Conservation (phyloP, 2,113 vertebrate species). For the Rhipidura dahli region DNA sequence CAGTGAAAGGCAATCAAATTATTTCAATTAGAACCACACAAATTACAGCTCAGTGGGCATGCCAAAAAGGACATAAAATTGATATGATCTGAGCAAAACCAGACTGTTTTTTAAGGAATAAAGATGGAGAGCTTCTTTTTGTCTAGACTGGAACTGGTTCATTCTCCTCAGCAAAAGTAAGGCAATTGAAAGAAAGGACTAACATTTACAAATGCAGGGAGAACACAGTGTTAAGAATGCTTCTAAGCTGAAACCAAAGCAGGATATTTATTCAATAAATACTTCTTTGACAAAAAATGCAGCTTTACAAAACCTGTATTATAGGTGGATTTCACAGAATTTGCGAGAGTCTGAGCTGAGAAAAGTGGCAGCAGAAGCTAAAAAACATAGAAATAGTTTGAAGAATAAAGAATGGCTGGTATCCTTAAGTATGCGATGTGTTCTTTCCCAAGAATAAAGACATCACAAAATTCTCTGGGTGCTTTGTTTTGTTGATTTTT, state of each 20-base stretch:
- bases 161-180: neutral
- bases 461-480: neutral
- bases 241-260: neutral
- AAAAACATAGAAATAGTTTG: neutral
- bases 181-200: neutral
- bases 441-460: neutral
- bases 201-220: neutral
- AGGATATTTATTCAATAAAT: neutral
- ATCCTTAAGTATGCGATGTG: neutral
- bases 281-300: neutral
- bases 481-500: neutral
- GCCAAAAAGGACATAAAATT: neutral
- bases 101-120: neutral
- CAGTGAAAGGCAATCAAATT: neutral
- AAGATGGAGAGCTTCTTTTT: neutral
- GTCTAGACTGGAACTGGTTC: neutral
- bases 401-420: neutral
- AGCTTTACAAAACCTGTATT: neutral
- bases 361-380: neutral
- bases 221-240: neutral
- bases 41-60: neutral
- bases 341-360: neutral
- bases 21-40: neutral
- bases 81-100: neutral
- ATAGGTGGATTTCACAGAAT: neutral